A percentile compares a stretch with the other conserved stretches of the same genome.
phyloP scores from a whole-genome alignment of 2,797 vertebrate genomes.

The Onychomys arenicola region DNA sequence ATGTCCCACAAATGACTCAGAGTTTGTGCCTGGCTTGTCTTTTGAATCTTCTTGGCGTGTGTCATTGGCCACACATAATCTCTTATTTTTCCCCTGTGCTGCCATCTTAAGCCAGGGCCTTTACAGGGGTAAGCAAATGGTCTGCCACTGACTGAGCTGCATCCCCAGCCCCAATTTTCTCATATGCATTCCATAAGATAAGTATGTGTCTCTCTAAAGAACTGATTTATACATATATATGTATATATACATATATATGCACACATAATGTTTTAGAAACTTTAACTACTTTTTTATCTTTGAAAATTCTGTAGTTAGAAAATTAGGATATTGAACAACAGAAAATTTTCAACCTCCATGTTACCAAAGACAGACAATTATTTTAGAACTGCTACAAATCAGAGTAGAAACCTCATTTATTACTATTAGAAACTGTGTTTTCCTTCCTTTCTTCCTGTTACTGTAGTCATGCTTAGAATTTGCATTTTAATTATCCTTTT shows the following conservation, averaged over 20 bases:
- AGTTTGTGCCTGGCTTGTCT: neutral
- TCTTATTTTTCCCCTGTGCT: neutral
- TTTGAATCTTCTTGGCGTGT: neutral
- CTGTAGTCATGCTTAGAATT: slow-evolving; percentile 48
- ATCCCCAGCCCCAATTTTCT: no score
- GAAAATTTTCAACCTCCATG: neutral
- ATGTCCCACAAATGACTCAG: neutral
- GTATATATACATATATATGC: neutral
- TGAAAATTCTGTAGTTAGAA: neutral
- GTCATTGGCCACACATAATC: neutral
- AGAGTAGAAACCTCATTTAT: slow-evolving; percentile 56
- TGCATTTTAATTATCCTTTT: slow-evolving; percentile 71
- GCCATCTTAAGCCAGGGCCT: neutral
- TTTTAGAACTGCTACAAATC: slow-evolving; percentile 37
- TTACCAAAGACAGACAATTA: neutral
- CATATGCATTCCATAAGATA: neutral
- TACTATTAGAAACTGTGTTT: neutral
- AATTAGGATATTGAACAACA: neutral
- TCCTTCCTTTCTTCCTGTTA: slow-evolving; percentile 29
- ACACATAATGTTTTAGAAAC: neutral
- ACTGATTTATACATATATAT: neutral
- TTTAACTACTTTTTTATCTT: neutral
- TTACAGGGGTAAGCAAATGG: neutral
- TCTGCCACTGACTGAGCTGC: neutral
- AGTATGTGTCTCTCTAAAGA: neutral